A percentile compares a stretch with the other conserved stretches of the same genome.
These are phyloP conservation scores for Mizuhopecten yessoensis DNA, from an alignment of 1,140 invertebrate genomes.

Conservation along the genomic window DNA sequence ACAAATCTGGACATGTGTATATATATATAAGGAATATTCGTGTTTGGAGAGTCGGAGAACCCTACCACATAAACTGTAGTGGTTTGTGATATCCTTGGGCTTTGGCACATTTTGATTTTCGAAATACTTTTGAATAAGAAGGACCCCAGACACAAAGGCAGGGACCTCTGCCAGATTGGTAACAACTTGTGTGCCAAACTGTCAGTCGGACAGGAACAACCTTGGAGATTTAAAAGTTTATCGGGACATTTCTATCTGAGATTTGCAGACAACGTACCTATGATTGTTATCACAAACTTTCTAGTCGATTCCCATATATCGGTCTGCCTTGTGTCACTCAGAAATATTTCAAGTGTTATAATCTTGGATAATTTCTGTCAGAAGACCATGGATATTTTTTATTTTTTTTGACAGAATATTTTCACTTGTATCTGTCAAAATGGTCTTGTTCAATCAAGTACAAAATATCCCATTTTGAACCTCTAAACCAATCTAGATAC, in stretches of 20 bases:
- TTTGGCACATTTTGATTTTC: no score
- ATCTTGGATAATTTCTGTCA: background rate
- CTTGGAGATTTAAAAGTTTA: slow-evolving; percentile 10
- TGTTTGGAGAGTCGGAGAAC: no score
- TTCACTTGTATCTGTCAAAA: no score
- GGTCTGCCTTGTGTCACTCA: background rate
- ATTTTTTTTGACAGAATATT: background rate
- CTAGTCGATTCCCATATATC: background rate
- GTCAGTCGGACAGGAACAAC: background rate
- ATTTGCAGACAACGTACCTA: background rate
- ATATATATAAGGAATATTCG: no score
- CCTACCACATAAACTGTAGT: no score
- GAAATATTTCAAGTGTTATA: background rate
- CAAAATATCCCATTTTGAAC: no score
- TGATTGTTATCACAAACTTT: background rate
- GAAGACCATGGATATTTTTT: background rate
- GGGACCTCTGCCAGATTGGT: background rate
- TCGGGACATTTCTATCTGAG: background rate
- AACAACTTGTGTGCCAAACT: background rate
- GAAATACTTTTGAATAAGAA: background rate
- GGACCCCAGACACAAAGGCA: background rate
- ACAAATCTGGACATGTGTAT: no score
- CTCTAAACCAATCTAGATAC: no score
- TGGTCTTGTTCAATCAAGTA: no score
- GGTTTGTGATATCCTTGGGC: no score